A percentile compares a stretch with the other conserved stretches of the same genome.
Evolutionary conservation across 1,140 invertebrate genomes (phyloP).

Genomic region (Drosophila setifemur): DNA sequence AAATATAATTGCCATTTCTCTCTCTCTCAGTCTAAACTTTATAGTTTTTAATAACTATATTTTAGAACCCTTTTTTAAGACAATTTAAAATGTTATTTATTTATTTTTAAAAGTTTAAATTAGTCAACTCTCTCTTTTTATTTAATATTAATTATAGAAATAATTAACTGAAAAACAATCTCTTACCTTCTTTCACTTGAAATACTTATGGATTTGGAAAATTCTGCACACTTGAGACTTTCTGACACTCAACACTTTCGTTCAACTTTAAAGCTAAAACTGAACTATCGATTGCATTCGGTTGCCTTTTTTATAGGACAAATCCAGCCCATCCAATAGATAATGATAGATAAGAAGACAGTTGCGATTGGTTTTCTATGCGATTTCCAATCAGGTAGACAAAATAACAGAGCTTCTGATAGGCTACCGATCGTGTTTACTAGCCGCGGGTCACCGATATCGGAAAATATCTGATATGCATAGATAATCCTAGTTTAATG

Average conservation of each 20-base stretch:
- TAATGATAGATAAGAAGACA: slow-evolving; percentile 5
- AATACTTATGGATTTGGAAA: background rate
- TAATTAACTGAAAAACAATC: too few relatives aligned
- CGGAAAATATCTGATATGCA: background rate
- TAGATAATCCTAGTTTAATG: background rate
- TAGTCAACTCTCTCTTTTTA: too few relatives aligned
- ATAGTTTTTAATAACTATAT: too few relatives aligned
- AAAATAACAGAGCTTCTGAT: slow-evolving; percentile 12
- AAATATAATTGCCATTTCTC: too few relatives aligned
- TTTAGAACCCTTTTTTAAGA: too few relatives aligned
- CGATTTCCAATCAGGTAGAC: slow-evolving; percentile 9
- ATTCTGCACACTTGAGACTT: background rate
- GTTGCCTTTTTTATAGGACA: background rate
- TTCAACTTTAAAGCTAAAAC: background rate
- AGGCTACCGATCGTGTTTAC: slow-evolving; percentile 3
- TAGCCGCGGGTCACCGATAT: background rate
- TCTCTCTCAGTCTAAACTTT: too few relatives aligned
- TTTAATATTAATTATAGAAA: too few relatives aligned
- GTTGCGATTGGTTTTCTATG: slow-evolving; percentile 1
- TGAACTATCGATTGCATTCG: background rate
- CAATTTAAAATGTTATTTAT: too few relatives aligned
- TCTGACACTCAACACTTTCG: background rate
- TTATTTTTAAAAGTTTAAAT: too few relatives aligned
- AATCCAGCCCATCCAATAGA: background rate
- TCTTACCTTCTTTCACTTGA: background rate